phyloP scores from a whole-genome alignment of 2,888 invertebrate species.

The Alloplasta piceator region DNA sequence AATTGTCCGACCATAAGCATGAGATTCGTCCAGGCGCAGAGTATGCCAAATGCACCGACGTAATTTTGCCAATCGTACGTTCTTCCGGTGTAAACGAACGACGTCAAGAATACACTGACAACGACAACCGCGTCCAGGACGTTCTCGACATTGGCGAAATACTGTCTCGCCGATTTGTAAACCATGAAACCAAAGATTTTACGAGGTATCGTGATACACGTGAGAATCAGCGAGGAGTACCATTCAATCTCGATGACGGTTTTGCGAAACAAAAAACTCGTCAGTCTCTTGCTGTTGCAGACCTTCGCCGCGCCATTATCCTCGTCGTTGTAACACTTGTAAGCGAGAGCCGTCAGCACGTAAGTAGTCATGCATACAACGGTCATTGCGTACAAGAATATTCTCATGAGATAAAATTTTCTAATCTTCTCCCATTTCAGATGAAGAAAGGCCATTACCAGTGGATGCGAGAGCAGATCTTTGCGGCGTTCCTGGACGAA shows the following conservation, averaged over 20 bases:
- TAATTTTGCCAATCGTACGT: slow-evolving; percentile 82
- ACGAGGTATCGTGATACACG: slow-evolving; percentile 80
- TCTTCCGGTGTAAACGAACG: slow-evolving; percentile 79
- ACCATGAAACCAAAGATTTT: slow-evolving; percentile 81
- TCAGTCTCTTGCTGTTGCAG: slow-evolving; percentile 75
- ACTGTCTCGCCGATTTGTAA: slow-evolving; percentile 79
- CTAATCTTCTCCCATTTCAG: slow-evolving; percentile 84
- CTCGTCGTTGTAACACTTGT: slow-evolving; percentile 79
- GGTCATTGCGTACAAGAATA: slow-evolving; percentile 79
- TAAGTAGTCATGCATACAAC: slow-evolving; percentile 81
- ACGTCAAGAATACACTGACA: slow-evolving; percentile 79
- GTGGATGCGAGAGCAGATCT: slow-evolving; percentile 83
- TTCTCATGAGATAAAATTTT: slow-evolving; percentile 82
- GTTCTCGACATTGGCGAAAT: slow-evolving; percentile 82
- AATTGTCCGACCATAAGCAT: slow-evolving; percentile 84
- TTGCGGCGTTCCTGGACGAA: slow-evolving; percentile 83
- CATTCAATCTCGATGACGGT: slow-evolving; percentile 79
- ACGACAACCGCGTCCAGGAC: slow-evolving; percentile 79
- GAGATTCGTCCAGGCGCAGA: slow-evolving; percentile 83
- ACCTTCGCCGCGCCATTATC: slow-evolving; percentile 75
- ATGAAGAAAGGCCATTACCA: slow-evolving; percentile 84
- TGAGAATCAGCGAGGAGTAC: slow-evolving; percentile 78
- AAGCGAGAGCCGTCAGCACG: slow-evolving; percentile 79
- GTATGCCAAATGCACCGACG: slow-evolving; percentile 82
- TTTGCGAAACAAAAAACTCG: slow-evolving; percentile 76